phyloP scores from a whole-genome alignment of 2,113 vertebrate genomes.

The Gavia stellata region DNA sequence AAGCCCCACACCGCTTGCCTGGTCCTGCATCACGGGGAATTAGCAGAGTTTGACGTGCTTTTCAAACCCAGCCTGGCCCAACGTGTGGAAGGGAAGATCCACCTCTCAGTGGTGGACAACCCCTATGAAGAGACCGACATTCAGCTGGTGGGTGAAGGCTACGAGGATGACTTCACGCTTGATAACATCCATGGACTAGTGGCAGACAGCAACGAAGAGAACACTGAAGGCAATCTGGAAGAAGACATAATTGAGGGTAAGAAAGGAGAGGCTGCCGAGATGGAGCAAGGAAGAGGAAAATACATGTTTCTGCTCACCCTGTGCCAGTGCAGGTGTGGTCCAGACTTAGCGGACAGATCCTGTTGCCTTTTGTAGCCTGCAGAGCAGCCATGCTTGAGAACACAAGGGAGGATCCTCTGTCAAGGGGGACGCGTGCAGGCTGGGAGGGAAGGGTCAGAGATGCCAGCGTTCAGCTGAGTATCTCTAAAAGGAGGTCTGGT shows the following conservation, averaged over 20 bases:
- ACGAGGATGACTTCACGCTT: slow-evolving; percentile 78
- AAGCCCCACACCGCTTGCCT: slow-evolving; percentile 68
- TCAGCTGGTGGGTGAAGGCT: slow-evolving; percentile 78
- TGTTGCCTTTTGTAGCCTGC: background rate
- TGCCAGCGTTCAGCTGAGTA: background rate
- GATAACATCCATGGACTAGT: slow-evolving; percentile 74
- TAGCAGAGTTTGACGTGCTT: slow-evolving; percentile 72
- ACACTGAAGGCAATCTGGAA: background rate
- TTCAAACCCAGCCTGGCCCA: slow-evolving; percentile 73
- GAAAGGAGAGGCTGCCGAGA: background rate
- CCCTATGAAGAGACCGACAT: slow-evolving; percentile 74
- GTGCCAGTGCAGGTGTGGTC: background rate
- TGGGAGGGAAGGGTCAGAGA: background rate
- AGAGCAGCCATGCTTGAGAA: background rate
- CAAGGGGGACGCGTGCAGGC: background rate
- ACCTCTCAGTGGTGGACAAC: slow-evolving; percentile 74
- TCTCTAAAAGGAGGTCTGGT: background rate
- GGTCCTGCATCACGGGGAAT: slow-evolving; percentile 64
- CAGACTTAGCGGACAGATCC: background rate
- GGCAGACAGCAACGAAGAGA: background rate
- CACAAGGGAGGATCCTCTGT: background rate
- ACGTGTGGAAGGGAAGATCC: slow-evolving; percentile 66
- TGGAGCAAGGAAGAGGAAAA: background rate
- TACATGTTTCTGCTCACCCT: background rate
- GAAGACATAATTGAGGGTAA: slow-evolving; percentile 68